Base-by-base conservation (phyloP, 2,113 vertebrate genomes). In the Stomatorhinus ivindoensis region DNA sequence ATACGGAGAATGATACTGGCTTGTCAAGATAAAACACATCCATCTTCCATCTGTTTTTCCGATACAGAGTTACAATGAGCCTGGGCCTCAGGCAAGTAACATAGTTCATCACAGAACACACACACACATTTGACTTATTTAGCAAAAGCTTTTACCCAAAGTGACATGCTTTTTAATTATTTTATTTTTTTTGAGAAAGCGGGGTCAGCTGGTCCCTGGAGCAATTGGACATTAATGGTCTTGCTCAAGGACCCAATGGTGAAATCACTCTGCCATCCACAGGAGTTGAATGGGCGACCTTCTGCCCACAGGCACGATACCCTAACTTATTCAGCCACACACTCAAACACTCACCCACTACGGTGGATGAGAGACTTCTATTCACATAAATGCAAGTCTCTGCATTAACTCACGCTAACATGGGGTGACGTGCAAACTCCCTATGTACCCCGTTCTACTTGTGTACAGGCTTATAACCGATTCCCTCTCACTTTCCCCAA, bases 401-500 rank as follows among this genome's bases (percentile, higher is more conserved):
- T 76, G 69, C 31, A 76, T 6, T 73, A 73, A 10, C 27, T 31
- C 24, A 15, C 10, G 27, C 65, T 13, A 31, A 73, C 65, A 4
- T 42, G 35, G 31, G 42, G 35, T 39, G 35, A 76, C 4, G 31
- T 80, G 35, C 35, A 80, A 80, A 80, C 73, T 80, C 69, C 9
- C 15, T 42, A 1, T 42, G 13, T 3, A 35, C 35, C 15, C 73
- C 5, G 17, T 80, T 80, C 73, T 80, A 42, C 13, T 42, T 19
- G 13, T 80, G 92, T 93, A 90, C 35, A 10, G 44, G 88, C 91
- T 90, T 51, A 90, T 89, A 89, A 90, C 73, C 89, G 92, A 92
- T 91, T 87, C 44, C 53, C 48, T 3, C 58, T 91, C n/a, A 85
- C 87, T 89, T 90, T 90, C 89, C 61, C 88, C 88, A 87, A 87